phyloP scores from a whole-genome alignment of 2,888 invertebrate genomes.

The Agrotis ipsilon region DNA sequence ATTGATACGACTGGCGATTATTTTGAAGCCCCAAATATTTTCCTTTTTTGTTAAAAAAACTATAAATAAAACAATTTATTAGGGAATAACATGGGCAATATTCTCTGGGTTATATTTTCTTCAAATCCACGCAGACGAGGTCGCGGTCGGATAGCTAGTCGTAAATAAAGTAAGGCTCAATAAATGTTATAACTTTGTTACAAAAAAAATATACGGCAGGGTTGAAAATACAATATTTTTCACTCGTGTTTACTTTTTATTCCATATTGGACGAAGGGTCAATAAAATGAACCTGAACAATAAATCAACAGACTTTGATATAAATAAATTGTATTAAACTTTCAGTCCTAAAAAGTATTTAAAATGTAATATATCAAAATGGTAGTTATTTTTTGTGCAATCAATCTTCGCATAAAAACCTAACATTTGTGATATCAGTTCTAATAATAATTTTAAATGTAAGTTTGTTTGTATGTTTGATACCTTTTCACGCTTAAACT shows the following conservation, averaged over 20 bases:
- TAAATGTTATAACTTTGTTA: neutral
- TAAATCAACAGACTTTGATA: conserved; percentile 18
- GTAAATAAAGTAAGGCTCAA: neutral
- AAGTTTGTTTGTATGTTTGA: too few relatives aligned
- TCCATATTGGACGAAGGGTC: conserved; percentile 10
- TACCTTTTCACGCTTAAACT: too few relatives aligned
- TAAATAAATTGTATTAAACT: neutral
- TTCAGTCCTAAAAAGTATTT: neutral
- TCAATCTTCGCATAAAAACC: neutral
- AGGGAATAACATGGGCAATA: too few relatives aligned
- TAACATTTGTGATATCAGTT: neutral
- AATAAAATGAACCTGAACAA: conserved; percentile 17
- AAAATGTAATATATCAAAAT: neutral
- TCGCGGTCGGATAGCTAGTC: too few relatives aligned
- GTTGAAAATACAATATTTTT: neutral
- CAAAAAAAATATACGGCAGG: neutral
- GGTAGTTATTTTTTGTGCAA: neutral
- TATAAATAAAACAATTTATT: too few relatives aligned
- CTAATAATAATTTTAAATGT: too few relatives aligned
- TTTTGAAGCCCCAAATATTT: too few relatives aligned
- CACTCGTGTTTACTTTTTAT: conserved; percentile 19
- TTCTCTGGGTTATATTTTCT: too few relatives aligned
- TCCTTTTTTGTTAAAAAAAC: too few relatives aligned
- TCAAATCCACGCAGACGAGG: too few relatives aligned
- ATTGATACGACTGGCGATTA: too few relatives aligned